Evolutionary conservation across 2,888 invertebrate species (phyloP), one percentile per base, ranked within the genome.

Genomic region (Acleris emargana): DNA sequence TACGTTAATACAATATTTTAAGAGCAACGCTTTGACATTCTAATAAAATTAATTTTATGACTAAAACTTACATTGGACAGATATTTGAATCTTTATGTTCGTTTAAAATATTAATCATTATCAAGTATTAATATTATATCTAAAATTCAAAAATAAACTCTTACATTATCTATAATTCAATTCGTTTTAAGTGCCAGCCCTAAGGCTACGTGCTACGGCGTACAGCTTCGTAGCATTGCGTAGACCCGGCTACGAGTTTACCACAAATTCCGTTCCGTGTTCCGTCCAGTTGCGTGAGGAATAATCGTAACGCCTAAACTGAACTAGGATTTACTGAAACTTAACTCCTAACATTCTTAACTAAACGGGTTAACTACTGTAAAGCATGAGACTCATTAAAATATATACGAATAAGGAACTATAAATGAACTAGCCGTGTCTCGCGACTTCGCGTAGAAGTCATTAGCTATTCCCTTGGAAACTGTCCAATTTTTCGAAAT

Each of bases 221-320:
- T 66, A 66, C 55, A 49, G 50, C 64, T 16, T 38, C 50, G 60
- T 60, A 60, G 54, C 58, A 11, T 3, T 7, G 28, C 60, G 64
- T 60, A 59, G 59, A 49, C 50, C 57, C 43, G 42, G 28, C 64
- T 66, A 66, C 60, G 51, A 43, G 6, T 47, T 7, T 38, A 47
- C 52, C 38, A 13, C 9, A 38, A 16, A 45, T 45, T 45, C 17
- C 45, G 17, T 13, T 57, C 17, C 45, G 43, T 45, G 22, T 11
- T 11, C 16, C 22, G 11, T 32, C 18, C 6, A 11, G 5, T 38
- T 58, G 49, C 58, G 47, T 49, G 58, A 9, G 20, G 47, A 49
- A 28, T 49, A 32, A 32, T 32, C 13, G 16, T 58, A 58, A 38
- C 32, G 5, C 22, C 20, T 47, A 45, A 47, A 9, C 20, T 22